These are phyloP conservation scores for Phaenicophaeus curvirostris DNA, from an alignment of 2,797 vertebrate species.

Conservation along the genomic window DNA sequence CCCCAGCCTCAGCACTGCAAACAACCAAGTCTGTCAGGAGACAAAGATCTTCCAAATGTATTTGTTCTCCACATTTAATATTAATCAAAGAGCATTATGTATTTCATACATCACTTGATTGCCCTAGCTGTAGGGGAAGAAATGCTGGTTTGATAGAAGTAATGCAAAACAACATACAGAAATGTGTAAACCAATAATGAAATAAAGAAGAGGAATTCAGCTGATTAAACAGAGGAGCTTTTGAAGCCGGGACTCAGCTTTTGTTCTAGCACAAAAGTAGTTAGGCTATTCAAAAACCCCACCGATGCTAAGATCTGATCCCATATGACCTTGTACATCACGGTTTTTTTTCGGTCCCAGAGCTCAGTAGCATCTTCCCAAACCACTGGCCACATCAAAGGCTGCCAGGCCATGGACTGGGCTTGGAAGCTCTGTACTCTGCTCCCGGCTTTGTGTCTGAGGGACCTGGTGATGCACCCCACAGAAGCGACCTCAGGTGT, in stretches of 20 bases:
- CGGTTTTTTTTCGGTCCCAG: not conserved
- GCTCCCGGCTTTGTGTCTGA: not conserved
- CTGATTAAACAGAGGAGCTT: conserved; percentile 56
- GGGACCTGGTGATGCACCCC: not conserved
- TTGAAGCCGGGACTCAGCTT: conserved; percentile 11
- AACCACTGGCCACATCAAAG: not conserved
- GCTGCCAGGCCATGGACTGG: not conserved
- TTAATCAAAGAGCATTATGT: conserved; percentile 68
- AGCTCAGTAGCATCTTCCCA: not conserved
- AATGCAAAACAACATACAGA: conserved; percentile 40
- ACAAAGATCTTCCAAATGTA: conserved; percentile 18
- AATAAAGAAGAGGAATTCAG: not conserved
- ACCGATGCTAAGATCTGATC: not conserved
- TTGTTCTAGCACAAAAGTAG: not conserved
- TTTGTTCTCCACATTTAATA: conserved; percentile 63
- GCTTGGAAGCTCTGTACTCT: not conserved
- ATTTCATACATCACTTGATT: conserved; percentile 63
- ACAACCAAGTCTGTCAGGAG: not conserved
- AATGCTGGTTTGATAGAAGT: not conserved
- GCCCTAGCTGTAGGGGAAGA: conserved; percentile 33
- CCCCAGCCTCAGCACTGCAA: not conserved
- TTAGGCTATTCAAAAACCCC: not conserved
- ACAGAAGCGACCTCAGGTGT: not conserved
- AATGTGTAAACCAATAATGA: conserved; percentile 7
- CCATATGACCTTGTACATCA: rapidly evolving